phyloP scores from a whole-genome alignment of 2,888 invertebrate genomes.

The Epinotia demarniana region DNA sequence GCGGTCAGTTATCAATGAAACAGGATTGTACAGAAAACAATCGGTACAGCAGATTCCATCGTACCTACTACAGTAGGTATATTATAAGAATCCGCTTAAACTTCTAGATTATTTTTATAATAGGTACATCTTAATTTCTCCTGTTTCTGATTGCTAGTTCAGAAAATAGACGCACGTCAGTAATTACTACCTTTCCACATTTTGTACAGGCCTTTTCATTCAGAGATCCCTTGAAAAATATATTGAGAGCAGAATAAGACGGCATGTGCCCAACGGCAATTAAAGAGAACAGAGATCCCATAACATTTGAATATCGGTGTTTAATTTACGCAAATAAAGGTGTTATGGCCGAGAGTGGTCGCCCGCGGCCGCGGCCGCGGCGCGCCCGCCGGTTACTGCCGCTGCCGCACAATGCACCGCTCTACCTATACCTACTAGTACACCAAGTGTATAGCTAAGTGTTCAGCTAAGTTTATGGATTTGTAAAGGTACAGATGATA shows the following conservation, averaged over 20 bases:
- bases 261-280: constrained; percentile 49
- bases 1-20: too few species aligned
- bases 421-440: not conserved
- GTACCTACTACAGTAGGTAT: too few species aligned
- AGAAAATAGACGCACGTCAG: too few species aligned
- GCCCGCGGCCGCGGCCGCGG: constrained; percentile 32
- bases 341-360: constrained; percentile 50
- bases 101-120: too few species aligned
- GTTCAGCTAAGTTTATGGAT: too few species aligned
- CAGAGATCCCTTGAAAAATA: not conserved
- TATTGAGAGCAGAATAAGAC: constrained; percentile 24
- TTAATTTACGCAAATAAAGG: constrained; percentile 55
- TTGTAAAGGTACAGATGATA: too few species aligned
- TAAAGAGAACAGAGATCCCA: constrained; percentile 51
- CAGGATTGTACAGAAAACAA: too few species aligned
- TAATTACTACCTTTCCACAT: too few species aligned
- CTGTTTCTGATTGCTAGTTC: too few species aligned
- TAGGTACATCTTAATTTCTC: too few species aligned
- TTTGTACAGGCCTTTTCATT: not conserved
- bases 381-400: not conserved
- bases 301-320: constrained; percentile 54
- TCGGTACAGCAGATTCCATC: too few species aligned
- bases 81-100: too few species aligned
- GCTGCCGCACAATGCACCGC: not conserved
- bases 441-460: not conserved